A percentile compares a stretch with the other conserved stretches of the same genome.
Evolutionary conservation across 2,797 vertebrate genomes (phyloP).

Genomic region (Orestias chungarensis): DNA sequence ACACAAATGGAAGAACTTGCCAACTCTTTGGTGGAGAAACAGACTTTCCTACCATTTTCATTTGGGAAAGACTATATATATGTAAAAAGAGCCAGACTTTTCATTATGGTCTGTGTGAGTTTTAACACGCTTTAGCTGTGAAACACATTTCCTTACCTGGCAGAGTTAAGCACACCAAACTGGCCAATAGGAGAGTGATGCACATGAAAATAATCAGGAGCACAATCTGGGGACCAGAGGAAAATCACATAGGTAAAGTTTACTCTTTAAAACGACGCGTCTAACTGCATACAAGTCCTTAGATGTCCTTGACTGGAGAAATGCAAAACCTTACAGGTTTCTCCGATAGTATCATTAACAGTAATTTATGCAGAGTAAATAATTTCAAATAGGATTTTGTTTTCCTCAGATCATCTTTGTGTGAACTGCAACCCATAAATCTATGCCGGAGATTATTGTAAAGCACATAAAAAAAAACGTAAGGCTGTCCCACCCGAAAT

Average conservation of each 20-base stretch:
- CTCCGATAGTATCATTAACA: neutral
- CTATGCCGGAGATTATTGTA: neutral
- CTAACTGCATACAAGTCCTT: neutral
- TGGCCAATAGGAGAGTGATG: constrained; percentile 91
- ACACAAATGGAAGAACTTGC: neutral
- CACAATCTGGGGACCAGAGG: constrained; percentile 83
- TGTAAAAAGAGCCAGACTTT: constrained; percentile 7
- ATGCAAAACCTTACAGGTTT: neutral
- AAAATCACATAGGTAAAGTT: neutral
- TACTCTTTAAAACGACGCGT: neutral
- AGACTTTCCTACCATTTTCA: constrained; percentile 5
- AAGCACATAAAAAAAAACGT: neutral
- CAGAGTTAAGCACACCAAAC: constrained; percentile 93
- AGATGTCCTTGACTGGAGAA: neutral
- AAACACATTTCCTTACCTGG: constrained; percentile 84
- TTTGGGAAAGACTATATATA: constrained; percentile 15
- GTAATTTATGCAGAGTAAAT: neutral
- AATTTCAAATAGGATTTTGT: neutral
- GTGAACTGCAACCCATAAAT: neutral
- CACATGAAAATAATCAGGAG: constrained; percentile 95
- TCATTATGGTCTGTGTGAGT: constrained; percentile 47
- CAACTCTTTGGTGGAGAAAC: constrained; percentile 3
- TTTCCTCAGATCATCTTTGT: neutral
- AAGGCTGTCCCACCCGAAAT: constrained; percentile 84
- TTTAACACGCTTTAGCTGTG: constrained; percentile 3